Base-by-base conservation (phyloP, 2,888 invertebrate genomes). In the Lasioglossum marginatum region DNA sequence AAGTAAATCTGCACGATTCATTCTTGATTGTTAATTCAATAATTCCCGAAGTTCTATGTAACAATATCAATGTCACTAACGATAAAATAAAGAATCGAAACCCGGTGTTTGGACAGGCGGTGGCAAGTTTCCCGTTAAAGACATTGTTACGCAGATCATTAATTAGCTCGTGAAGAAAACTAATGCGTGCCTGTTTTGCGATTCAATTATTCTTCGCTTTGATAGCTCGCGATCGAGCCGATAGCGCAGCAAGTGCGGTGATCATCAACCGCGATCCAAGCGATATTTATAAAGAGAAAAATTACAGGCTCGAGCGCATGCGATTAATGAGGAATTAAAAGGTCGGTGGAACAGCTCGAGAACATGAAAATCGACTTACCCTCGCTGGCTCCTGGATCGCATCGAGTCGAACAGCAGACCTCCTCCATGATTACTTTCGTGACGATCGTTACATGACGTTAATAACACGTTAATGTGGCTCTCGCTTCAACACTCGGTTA, bases 391-490 rank as follows among this genome's bases (percentile, higher is more conserved):
- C 79, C 76, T 52, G 81, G 77, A 68, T 84, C 71, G 57, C 66
- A 75, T 74, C 81, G 68, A 37, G 40, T n/a, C 14, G 79, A 45
- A 37, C 74, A 16, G 74, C 60, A 77, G 45, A 16, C 40, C 68
- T 75, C 70, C 83, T 88, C 88, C 90, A 88, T 88, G 84, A 77
- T 86, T 78, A 79, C 74, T 60, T 57, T 70, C 66, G 81, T 66
- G 57, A 16, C 14, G 80, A 57, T 78, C 76, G 78, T 88, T 89
- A 91, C 89, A 91, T 91, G 83, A 52, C 87, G 90, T 91, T 91
- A 91, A 85, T 89, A 82, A 82, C 79, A 76, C 79, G 85, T 90
- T 90, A 91, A 91, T 89, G 63, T 81, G 73, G 81, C 79, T 83
- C 74, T 88, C 88, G 77, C 82, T 82, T 79, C 79, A 77, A 88